Evolutionary conservation across 2,797 vertebrate genomes (phyloP).

Genomic region (Acanthiza pusilla): DNA sequence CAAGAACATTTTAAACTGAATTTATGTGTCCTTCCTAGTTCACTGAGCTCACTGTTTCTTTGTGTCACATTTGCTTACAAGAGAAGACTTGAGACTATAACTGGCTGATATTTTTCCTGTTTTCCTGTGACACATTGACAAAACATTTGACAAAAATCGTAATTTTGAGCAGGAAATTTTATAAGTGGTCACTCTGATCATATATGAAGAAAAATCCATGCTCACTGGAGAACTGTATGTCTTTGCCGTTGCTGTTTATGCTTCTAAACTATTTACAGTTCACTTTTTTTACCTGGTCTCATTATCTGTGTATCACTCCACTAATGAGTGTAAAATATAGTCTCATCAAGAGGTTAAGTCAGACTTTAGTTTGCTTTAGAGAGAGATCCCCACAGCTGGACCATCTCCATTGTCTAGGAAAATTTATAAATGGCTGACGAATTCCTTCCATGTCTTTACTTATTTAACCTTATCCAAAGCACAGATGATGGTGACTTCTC

Average conservation of each 20-base stretch:
- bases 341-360: background rate
- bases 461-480: background rate
- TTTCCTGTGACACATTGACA: background rate
- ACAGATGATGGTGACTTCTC: background rate
- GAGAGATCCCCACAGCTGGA: background rate
- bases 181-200: background rate
- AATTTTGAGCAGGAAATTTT: background rate
- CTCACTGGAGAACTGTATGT: background rate
- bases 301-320: background rate
- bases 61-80: background rate
- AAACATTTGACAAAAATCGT: background rate
- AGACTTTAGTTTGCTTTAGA: background rate
- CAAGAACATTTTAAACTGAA: conserved; percentile 3
- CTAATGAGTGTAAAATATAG: background rate
- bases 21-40: background rate
- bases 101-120: background rate
- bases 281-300: background rate
- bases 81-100: background rate
- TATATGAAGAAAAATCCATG: background rate
- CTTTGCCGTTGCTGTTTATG: background rate
- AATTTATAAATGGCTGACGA: background rate
- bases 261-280: background rate
- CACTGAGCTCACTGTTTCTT: background rate
- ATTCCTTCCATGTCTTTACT: background rate
- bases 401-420: background rate